Evolutionary conservation across 1,140 invertebrate genomes (phyloP).

Genomic region (Copidosoma floridanum): DNA sequence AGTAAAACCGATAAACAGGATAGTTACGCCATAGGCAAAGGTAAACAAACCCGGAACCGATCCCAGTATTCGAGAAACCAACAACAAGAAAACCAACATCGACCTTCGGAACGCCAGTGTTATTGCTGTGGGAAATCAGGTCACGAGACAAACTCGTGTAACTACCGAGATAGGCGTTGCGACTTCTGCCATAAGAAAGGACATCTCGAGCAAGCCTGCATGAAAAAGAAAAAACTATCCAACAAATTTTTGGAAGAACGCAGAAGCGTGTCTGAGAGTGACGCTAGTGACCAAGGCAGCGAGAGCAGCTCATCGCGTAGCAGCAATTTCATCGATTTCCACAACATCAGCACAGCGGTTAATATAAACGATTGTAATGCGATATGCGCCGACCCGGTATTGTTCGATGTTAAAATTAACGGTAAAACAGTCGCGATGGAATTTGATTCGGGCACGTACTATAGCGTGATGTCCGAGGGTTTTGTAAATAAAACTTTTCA

Average conservation of each 20-base stretch:
- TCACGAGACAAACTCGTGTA: not conserved
- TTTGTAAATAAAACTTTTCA: not conserved
- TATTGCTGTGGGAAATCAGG: slow-evolving; percentile 10
- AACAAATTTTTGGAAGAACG: slow-evolving; percentile 8
- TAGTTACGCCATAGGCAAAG: not conserved
- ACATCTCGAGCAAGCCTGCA: slow-evolving; percentile 14
- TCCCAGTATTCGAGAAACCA: no score
- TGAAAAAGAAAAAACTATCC: slow-evolving; percentile 4
- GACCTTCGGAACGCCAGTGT: not conserved
- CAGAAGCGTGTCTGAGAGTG: not conserved
- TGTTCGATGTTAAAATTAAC: not conserved
- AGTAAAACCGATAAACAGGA: not conserved
- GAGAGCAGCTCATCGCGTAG: not conserved
- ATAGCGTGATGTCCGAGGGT: not conserved
- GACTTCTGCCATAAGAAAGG: slow-evolving; percentile 14
- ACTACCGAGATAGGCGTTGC: slow-evolving; percentile 14
- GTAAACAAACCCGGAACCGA: not conserved
- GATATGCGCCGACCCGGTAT: not conserved
- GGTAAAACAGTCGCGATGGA: not conserved
- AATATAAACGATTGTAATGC: not conserved
- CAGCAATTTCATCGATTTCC: not conserved
- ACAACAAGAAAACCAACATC: no score
- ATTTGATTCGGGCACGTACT: slow-evolving; percentile 1
- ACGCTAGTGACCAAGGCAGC: not conserved
- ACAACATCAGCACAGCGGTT: not conserved